Conservation (phyloP, 2,797 vertebrate species). For the Echeneis naucrates region DNA sequence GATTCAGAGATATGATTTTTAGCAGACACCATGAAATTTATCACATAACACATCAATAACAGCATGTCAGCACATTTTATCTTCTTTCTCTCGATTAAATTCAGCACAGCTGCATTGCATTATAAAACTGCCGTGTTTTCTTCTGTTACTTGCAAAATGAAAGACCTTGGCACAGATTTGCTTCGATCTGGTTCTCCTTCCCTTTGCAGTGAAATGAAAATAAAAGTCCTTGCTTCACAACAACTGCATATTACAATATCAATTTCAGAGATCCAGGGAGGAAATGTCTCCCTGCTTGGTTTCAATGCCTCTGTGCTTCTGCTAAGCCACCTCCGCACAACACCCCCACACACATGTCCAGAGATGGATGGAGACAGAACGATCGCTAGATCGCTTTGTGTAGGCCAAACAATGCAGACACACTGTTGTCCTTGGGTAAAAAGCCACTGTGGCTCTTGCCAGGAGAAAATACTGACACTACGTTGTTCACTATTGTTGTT, state of each 20-base stretch:
- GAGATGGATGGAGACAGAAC: conserved; percentile 70
- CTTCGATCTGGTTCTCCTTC: neutral
- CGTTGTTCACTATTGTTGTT: conserved; percentile 32
- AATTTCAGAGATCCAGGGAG: conserved; percentile 50
- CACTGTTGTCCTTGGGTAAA: conserved; percentile 55
- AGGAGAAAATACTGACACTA: conserved; percentile 33
- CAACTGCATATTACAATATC: conserved; percentile 47
- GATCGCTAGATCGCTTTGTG: conserved; percentile 63
- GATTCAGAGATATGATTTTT: conserved; percentile 16
- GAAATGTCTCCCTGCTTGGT: conserved; percentile 63
- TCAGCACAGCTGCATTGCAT: neutral
- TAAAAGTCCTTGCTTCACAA: conserved; percentile 18
- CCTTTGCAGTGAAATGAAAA: neutral
- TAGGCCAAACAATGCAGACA: conserved; percentile 64
- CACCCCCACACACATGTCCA: conserved; percentile 82
- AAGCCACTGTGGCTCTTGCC: conserved; percentile 28
- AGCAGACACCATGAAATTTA: conserved; percentile 10
- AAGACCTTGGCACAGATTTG: neutral
- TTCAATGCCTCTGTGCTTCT: conserved; percentile 70
- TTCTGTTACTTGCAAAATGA: neutral
- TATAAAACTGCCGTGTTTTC: neutral
- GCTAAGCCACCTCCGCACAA: conserved; percentile 75
- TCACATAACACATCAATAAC: conserved; percentile 19
- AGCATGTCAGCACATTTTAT: conserved; percentile 15
- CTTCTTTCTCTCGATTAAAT: conserved; percentile 7